Conservation (phyloP, 2,797 vertebrate species). For the Toxotes lorentzi region DNA sequence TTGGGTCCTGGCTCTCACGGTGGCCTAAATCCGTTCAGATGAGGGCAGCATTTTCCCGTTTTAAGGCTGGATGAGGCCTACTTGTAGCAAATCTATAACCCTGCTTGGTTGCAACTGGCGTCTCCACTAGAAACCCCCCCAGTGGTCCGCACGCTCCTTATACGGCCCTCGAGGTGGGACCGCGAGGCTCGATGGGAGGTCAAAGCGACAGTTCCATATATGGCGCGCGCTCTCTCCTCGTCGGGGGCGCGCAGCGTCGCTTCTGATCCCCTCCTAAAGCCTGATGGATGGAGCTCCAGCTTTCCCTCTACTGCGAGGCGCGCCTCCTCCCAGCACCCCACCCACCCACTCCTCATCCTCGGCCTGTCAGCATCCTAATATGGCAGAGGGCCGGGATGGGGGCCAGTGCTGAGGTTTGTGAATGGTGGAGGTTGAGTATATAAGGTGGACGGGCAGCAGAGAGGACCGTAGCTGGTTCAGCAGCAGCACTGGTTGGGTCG, state of each 20-base stretch:
- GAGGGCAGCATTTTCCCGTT: conserved; percentile 81
- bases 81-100: conserved; percentile 78
- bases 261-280: conserved; percentile 50
- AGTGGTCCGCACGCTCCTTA: conserved; percentile 88
- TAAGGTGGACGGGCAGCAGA: conserved; percentile 70
- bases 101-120: conserved; percentile 81
- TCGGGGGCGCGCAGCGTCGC: conserved; percentile 75
- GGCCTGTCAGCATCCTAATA: conserved; percentile 91
- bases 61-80: conserved; percentile 78
- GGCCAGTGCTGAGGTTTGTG: conserved; percentile 81
- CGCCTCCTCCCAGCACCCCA: conserved; percentile 46
- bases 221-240: conserved; percentile 87
- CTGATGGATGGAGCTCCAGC: conserved; percentile 46
- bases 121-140: conserved; percentile 75
- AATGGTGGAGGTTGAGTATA: conserved; percentile 84
- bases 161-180: conserved; percentile 89
- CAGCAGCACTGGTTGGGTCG: conserved; percentile 84
- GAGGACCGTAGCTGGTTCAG: conserved; percentile 86
- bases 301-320: conserved; percentile 15
- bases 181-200: conserved; percentile 86
- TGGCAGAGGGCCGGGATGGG: conserved; percentile 88
- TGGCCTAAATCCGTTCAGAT: conserved; percentile 80
- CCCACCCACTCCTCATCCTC: conserved; percentile 52
- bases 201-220: conserved; percentile 92
- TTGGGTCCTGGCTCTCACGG: conserved; percentile 28